Evolutionary conservation across 1,140 invertebrate genomes (phyloP).

Genomic region (Drosophila nigrodunni): DNA sequence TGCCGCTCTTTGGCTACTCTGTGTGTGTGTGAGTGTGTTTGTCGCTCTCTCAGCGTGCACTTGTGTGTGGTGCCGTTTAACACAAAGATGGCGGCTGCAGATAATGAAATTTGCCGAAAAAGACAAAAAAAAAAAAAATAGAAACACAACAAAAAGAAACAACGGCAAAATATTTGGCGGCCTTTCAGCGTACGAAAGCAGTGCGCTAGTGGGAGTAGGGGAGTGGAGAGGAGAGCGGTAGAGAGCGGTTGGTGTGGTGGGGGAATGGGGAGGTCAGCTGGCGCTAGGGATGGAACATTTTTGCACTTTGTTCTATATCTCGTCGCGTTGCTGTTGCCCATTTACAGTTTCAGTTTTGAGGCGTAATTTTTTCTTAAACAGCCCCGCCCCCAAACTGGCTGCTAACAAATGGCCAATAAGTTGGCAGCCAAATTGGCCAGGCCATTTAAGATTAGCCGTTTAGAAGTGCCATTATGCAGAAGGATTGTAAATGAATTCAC

Average conservation of each 20-base stretch:
- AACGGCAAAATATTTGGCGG: slow-evolving; percentile 31
- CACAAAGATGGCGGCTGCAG: slow-evolving; percentile 77
- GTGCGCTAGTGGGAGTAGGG: background rate
- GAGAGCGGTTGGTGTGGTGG: background rate
- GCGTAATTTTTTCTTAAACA: slow-evolving; percentile 74
- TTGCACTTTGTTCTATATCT: slow-evolving; percentile 48
- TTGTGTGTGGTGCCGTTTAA: slow-evolving; percentile 63
- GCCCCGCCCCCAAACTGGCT: slow-evolving; percentile 45
- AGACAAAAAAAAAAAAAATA: slow-evolving; percentile 40
- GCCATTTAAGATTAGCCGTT: slow-evolving; percentile 67
- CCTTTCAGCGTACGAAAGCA: background rate
- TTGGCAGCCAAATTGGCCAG: slow-evolving; percentile 53
- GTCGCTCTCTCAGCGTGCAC: slow-evolving; percentile 8
- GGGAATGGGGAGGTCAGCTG: background rate
- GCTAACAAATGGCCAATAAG: slow-evolving; percentile 55
- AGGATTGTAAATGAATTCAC: slow-evolving; percentile 62
- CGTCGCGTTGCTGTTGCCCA: slow-evolving; percentile 48
- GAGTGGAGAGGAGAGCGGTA: background rate
- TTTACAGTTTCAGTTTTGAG: slow-evolving; percentile 72
- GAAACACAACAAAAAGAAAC: slow-evolving; percentile 37
- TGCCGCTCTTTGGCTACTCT: background rate
- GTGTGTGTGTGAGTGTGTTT: slow-evolving; percentile 7
- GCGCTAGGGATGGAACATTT: slow-evolving; percentile 14
- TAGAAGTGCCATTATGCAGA: slow-evolving; percentile 50
- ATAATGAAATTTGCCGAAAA: slow-evolving; percentile 67